Conservation (phyloP, 2,113 vertebrate species). For the Hiodon alosoides region DNA sequence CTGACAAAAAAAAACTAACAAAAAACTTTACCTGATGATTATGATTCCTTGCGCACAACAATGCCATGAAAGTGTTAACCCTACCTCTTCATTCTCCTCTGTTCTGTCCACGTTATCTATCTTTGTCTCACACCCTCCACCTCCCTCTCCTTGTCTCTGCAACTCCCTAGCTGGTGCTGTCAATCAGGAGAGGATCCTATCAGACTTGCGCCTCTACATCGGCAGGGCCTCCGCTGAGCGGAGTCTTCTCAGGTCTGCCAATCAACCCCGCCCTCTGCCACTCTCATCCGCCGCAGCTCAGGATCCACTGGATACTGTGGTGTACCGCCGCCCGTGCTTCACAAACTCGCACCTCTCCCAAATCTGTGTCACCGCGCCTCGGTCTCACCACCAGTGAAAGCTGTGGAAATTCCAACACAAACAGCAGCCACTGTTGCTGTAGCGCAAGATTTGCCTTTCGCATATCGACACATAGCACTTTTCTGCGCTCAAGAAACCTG, state of each 20-base stretch:
- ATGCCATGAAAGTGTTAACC: neutral
- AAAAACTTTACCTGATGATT: neutral
- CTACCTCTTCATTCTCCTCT: neutral
- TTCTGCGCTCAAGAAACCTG: neutral
- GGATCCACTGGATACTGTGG: neutral
- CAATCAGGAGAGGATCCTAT: neutral
- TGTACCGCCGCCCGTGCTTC: neutral
- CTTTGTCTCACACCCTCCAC: neutral
- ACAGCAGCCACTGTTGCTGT: neutral
- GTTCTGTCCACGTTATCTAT: neutral
- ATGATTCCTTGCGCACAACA: neutral
- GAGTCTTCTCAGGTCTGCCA: constrained; percentile 4
- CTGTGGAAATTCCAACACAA: neutral
- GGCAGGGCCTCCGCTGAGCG: neutral
- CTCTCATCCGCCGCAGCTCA: neutral
- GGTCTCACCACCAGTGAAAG: neutral
- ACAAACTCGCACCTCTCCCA: neutral
- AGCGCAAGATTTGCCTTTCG: neutral
- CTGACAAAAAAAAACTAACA: constrained; percentile 1
- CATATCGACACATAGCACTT: neutral
- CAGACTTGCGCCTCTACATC: neutral
- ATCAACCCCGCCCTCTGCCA: constrained; percentile 4
- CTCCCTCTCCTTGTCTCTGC: neutral
- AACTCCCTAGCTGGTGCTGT: neutral
- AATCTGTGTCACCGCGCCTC: neutral